Evolutionary conservation across 2,888 invertebrate genomes (phyloP).

Genomic region (Rhaphigaster nebulosa): DNA sequence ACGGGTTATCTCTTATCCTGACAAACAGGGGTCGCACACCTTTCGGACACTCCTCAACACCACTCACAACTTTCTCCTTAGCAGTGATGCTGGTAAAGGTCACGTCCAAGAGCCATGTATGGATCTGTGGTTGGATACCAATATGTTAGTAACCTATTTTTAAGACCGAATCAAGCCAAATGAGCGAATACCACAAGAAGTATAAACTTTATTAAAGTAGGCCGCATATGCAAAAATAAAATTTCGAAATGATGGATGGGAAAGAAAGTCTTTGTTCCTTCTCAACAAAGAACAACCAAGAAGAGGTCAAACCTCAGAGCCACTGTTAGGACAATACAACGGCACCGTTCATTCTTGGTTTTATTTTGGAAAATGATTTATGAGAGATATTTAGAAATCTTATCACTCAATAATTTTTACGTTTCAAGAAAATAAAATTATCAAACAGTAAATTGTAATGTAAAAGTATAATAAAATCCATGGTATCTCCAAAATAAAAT

Average conservation of each 20-base stretch:
- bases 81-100: background rate
- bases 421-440: background rate
- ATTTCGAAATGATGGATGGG: background rate
- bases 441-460: too few relatives aligned
- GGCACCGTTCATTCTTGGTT: too few relatives aligned
- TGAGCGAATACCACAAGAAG: background rate
- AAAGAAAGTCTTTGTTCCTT: background rate
- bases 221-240: background rate
- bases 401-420: background rate
- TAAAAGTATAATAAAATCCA: too few relatives aligned
- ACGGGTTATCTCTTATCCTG: background rate
- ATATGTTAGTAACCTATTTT: background rate
- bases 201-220: background rate
- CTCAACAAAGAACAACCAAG: background rate
- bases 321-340: background rate
- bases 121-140: background rate
- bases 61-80: background rate
- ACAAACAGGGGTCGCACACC: background rate
- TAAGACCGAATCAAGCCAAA: background rate
- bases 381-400: background rate
- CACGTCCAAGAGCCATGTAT: background rate
- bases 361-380: background rate
- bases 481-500: too few relatives aligned
- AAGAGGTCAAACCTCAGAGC: constrained; percentile 17
- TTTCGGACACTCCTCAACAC: constrained; percentile 4